phyloP scores from a whole-genome alignment of 2,113 vertebrate genomes.

The Erythrocercus mccallii region DNA sequence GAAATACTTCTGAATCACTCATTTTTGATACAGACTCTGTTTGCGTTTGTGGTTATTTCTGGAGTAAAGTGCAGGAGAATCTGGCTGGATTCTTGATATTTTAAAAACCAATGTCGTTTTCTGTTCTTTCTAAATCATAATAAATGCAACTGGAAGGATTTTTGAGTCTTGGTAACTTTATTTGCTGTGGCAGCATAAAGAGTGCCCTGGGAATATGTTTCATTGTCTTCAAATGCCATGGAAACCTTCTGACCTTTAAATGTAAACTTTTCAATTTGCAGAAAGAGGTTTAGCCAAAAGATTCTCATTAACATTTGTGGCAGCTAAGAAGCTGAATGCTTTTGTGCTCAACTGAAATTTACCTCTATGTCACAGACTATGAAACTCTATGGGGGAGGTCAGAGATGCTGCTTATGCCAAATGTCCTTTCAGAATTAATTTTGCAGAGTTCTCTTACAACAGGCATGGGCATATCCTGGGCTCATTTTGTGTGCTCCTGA shows the following conservation, averaged over 20 bases:
- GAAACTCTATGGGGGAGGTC: not conserved
- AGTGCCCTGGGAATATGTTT: not conserved
- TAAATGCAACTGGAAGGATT: not conserved
- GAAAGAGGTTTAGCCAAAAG: not conserved
- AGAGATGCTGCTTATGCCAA: not conserved
- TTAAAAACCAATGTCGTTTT: not conserved
- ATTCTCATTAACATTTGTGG: not conserved
- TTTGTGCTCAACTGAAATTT: not conserved
- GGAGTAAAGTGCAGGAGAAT: not conserved
- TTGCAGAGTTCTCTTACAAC: not conserved
- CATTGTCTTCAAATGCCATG: not conserved
- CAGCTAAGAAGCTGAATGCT: not conserved
- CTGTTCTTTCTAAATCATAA: not conserved
- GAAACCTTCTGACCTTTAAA: conserved; percentile 5
- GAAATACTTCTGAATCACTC: not conserved
- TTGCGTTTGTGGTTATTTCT: not conserved
- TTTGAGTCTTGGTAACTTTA: not conserved
- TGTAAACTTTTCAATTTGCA: conserved; percentile 2
- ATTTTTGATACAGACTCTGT: not conserved
- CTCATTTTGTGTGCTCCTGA: not conserved
- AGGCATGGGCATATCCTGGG: not conserved
- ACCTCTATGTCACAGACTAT: not conserved
- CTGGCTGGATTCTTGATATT: not conserved
- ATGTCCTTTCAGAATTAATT: not conserved
- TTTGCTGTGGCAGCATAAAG: not conserved